Base-by-base conservation (phyloP, 2,888 invertebrate genomes). In the Unio delphinus region DNA sequence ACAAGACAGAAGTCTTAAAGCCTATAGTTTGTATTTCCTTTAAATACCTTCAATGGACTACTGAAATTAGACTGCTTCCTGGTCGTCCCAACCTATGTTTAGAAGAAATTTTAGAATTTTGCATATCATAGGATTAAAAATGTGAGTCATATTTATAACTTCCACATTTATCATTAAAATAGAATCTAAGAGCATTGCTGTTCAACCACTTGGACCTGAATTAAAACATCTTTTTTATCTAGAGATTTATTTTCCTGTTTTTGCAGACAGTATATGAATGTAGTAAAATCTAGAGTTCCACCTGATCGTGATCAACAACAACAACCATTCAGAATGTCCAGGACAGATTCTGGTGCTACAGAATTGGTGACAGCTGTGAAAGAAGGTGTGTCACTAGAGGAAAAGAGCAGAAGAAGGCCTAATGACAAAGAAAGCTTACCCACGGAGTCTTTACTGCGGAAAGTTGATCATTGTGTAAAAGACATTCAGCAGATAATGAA, bases 391-490 rank as follows among this genome's bases (percentile, higher is more conserved):
- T 65, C 70, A 67, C 61, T 68, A 60, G 70, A 73, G 64, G 78
- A 72, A 18, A 69, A 63, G 26, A 69, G 67, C 23, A 60, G 72
- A 30, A 28, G 73, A 11, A 64, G 60, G 60, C 60, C 75, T 45
- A 76, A 69, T 68, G 81, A 83, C 55, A 70, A 66, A 11, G 66
- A 65, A 30, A 59, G 69, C 55, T 62, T 80, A 55, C 70, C 82
- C 2, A 74, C 75, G n/a, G 83, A 83, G 56, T 71, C 77, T 26
- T 70, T 84, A 3, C 54, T 83, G n/a, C 75, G 79, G 30, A 80
- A 81, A 67, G 74, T 82, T 5, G 83, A 82, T 57, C 78, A 80
- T 34, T 81, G 79, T 59, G 72, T 79, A 58, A 73, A 75, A 62
- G 77, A 77, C 64, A 65, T 69, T 20, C 68, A 73, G 20, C 77